Evolutionary conservation across 2,797 vertebrate genomes (phyloP).

Genomic region (Megaceryle alcyon): DNA sequence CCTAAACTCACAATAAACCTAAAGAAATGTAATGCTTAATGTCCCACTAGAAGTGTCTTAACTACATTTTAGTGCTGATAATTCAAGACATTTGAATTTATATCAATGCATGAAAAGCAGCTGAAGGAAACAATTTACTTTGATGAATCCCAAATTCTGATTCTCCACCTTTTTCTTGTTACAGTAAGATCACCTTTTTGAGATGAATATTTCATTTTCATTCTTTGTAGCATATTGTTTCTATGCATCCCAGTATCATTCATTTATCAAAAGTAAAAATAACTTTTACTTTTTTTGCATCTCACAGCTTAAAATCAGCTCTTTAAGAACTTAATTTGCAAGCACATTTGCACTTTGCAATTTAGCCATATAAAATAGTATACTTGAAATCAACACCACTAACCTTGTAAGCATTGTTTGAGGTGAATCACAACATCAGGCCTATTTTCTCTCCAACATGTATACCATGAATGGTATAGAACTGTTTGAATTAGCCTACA

Average conservation of each 20-base stretch:
- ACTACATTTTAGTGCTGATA: background rate
- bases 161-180: background rate
- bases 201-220: background rate
- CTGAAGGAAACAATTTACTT: background rate
- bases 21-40: background rate
- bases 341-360: background rate
- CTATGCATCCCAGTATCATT: background rate
- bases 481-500: constrained; percentile 8
- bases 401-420: background rate
- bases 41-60: background rate
- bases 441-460: constrained; percentile 1
- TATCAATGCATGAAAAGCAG: background rate
- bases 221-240: background rate
- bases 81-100: background rate
- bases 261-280: background rate
- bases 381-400: constrained; percentile 2
- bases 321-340: background rate
- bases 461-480: background rate
- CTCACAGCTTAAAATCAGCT: background rate
- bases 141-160: background rate
- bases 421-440: background rate
- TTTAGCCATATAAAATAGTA: background rate
- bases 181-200: background rate
- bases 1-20: background rate
- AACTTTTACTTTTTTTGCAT: background rate